phyloP scores from a whole-genome alignment of 1,140 invertebrate species.

The Nephotettix cincticeps region DNA sequence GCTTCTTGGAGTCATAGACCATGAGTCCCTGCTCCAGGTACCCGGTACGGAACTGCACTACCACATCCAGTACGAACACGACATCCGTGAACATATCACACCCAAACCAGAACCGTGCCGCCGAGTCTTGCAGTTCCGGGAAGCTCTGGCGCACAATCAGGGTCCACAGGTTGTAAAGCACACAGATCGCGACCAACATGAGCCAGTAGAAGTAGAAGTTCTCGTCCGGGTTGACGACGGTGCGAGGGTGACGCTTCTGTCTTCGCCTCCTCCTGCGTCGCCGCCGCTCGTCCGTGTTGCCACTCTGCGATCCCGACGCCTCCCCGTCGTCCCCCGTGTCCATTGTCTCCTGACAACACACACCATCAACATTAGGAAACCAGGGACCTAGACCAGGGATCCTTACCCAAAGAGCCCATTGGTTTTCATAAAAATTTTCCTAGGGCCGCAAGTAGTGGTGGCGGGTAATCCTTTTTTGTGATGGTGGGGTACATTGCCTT shows the following conservation, averaged over 20 bases:
- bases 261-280: conserved; percentile 58
- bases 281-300: conserved; percentile 43
- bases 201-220: conserved; percentile 97
- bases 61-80: conserved; percentile 83
- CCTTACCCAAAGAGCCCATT: no score
- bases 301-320: conserved; percentile 22
- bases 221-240: conserved; percentile 93
- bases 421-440: no score
- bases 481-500: no score
- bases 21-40: conserved; percentile 81
- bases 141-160: conserved; percentile 93
- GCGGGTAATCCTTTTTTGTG: no score
- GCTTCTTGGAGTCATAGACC: conserved; percentile 83
- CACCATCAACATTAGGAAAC: no score
- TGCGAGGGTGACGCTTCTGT: conserved; percentile 63
- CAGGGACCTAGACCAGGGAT: no score
- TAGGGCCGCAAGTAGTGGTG: no score
- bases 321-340: conserved; percentile 54
- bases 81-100: conserved; percentile 83
- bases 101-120: conserved; percentile 71
- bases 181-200: conserved; percentile 81
- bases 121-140: conserved; percentile 78
- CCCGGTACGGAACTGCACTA: conserved; percentile 91
- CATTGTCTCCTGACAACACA: conserved; percentile 58
- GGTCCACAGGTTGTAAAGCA: conserved; percentile 95